phyloP scores from a whole-genome alignment of 2,888 invertebrate genomes.

The Digitonthophagus gazella region DNA sequence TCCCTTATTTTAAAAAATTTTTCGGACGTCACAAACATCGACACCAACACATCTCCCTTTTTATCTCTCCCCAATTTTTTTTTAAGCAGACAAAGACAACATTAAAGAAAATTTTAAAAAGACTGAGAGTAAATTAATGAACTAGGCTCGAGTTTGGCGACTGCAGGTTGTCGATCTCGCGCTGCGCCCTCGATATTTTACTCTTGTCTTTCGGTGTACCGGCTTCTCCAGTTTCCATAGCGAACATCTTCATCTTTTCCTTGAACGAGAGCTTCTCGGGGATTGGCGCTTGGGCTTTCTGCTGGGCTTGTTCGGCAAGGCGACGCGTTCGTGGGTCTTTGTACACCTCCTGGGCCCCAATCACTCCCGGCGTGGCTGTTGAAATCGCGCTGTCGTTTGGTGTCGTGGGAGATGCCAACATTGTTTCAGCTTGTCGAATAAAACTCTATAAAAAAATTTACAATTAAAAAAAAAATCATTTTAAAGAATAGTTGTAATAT shows the following conservation, averaged over 20 bases:
- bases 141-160: constrained; percentile 47
- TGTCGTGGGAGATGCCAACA: constrained; percentile 74
- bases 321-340: constrained; percentile 88
- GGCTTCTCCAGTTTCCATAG: constrained; percentile 91
- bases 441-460: constrained; percentile 58
- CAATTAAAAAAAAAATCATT: neutral
- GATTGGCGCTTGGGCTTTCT: constrained; percentile 64
- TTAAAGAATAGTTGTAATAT: neutral
- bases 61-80: too few species aligned
- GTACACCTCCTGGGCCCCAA: constrained; percentile 98
- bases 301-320: constrained; percentile 71
- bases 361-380: constrained; percentile 86
- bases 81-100: constrained; percentile 8
- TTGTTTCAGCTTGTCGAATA: constrained; percentile 74
- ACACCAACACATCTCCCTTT: constrained; percentile 1
- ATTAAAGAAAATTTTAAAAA: constrained; percentile 39
- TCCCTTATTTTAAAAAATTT: too few species aligned
- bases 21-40: neutral
- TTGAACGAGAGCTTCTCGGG: constrained; percentile 95
- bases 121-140: constrained; percentile 33
- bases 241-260: constrained; percentile 99
- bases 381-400: constrained; percentile 57
- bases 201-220: constrained; percentile 92
- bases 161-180: constrained; percentile 79
- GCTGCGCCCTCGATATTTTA: constrained; percentile 92